phyloP scores from a whole-genome alignment of 2,888 invertebrate species.

The Ypsolopha scabrella region DNA sequence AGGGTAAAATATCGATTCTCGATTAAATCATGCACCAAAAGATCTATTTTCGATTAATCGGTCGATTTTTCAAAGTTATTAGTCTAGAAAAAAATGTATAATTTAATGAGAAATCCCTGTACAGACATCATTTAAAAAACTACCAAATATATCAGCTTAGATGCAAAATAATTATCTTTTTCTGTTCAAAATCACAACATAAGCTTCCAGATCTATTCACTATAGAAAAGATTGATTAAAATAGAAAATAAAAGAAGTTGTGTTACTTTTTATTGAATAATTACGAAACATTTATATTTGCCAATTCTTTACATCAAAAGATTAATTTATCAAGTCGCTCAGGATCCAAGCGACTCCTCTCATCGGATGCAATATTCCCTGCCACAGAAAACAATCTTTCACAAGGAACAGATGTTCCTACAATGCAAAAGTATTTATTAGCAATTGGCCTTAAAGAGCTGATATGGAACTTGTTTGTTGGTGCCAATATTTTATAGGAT shows the following conservation, averaged over 20 bases:
- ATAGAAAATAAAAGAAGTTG: neutral
- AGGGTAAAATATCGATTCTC: neutral
- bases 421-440: constrained; percentile 16
- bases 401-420: constrained; percentile 8
- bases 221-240: neutral
- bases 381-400: constrained; percentile 14
- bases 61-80: neutral
- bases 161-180: neutral
- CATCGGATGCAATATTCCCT: constrained; percentile 16
- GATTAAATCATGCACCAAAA: neutral
- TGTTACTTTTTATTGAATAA: neutral
- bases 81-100: neutral
- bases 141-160: neutral
- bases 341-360: constrained; percentile 16
- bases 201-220: neutral
- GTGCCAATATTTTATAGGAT: constrained; percentile 18
- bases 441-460: constrained; percentile 19
- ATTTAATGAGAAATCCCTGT: neutral
- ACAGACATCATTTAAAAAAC: neutral
- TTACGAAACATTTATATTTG: neutral
- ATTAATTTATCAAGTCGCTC: constrained; percentile 14
- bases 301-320: constrained; percentile 12
- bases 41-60: neutral
- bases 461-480: constrained; percentile 22
- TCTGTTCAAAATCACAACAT: neutral